A percentile compares a stretch with the other conserved stretches of the same genome.
These are phyloP conservation scores for Drosophila prosaltans DNA, from an alignment of 1,140 invertebrate genomes.

Conservation along the genomic window DNA sequence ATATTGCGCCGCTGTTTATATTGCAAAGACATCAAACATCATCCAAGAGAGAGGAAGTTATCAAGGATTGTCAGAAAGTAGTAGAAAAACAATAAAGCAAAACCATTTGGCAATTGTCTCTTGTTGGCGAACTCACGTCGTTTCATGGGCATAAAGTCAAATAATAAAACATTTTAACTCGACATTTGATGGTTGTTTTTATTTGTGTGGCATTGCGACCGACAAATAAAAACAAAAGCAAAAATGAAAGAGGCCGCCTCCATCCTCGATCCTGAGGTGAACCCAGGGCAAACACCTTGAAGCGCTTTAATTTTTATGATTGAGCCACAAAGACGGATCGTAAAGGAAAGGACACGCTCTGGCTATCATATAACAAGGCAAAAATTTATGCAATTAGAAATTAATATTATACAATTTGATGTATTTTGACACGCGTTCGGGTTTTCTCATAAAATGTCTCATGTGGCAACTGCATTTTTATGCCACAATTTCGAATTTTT, in stretches of 20 bases:
- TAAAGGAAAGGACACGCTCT: slow-evolving; percentile 48
- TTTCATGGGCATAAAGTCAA: slow-evolving; percentile 64
- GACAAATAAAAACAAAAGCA: slow-evolving; percentile 71
- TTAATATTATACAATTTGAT: slow-evolving; percentile 82
- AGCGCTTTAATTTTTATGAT: slow-evolving; percentile 78
- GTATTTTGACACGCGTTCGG: slow-evolving; percentile 55
- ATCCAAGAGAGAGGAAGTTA: slow-evolving; percentile 53
- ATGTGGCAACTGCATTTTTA: slow-evolving; percentile 72
- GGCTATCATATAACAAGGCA: slow-evolving; percentile 38
- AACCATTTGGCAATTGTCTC: slow-evolving; percentile 71
- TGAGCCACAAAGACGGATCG: slow-evolving; percentile 40
- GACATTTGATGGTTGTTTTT: slow-evolving; percentile 78
- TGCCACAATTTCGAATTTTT: slow-evolving; percentile 69
- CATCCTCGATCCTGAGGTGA: slow-evolving; percentile 21
- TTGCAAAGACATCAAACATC: slow-evolving; percentile 65
- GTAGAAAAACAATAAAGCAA: slow-evolving; percentile 66
- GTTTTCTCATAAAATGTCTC: slow-evolving; percentile 53
- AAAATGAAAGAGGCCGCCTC: slow-evolving; percentile 7
- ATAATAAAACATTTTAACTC: slow-evolving; percentile 81
- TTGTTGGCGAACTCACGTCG: slow-evolving; percentile 46
- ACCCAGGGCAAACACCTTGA: slow-evolving; percentile 62
- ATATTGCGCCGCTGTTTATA: slow-evolving; percentile 72
- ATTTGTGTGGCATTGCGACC: slow-evolving; percentile 73
- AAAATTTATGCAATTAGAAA: slow-evolving; percentile 83
- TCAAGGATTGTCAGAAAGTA: slow-evolving; percentile 51